Percentiles rank a stretch among this genome's conserved stretches.
phyloP scores from a whole-genome alignment of 2,888 invertebrate genomes.

The Allacma fusca region DNA sequence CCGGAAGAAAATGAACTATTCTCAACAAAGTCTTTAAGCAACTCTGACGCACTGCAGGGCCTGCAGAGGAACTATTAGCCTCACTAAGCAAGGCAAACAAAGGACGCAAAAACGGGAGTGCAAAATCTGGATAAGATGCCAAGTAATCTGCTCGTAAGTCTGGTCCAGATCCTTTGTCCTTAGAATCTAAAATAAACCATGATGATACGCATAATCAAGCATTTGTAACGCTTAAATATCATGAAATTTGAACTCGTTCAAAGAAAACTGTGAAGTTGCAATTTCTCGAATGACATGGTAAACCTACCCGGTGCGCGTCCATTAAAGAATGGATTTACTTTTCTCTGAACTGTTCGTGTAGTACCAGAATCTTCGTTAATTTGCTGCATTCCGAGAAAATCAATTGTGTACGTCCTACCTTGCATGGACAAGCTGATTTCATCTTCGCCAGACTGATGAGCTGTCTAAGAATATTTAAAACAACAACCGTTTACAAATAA shows the following conservation, averaged over 20 bases:
- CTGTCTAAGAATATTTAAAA: slow-evolving; percentile 69
- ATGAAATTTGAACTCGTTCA: no score
- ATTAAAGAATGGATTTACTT: slow-evolving; percentile 64
- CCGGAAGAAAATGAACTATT: slow-evolving; percentile 94
- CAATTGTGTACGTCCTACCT: slow-evolving; percentile 93
- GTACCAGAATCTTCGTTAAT: slow-evolving; percentile 98
- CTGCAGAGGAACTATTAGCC: slow-evolving; percentile 97
- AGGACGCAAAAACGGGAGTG: slow-evolving; percentile 76
- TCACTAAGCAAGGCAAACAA: slow-evolving; percentile 79
- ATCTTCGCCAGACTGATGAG: slow-evolving; percentile 92
- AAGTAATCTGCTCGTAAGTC: slow-evolving; percentile 77
- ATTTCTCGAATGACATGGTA: not conserved
- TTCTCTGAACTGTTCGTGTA: slow-evolving; percentile 87
- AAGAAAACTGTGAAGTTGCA: no score
- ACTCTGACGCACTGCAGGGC: slow-evolving; percentile 96
- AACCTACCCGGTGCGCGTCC: slow-evolving; percentile 52
- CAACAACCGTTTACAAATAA: slow-evolving; percentile 8
- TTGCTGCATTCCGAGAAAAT: slow-evolving; percentile 97
- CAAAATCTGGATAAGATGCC: slow-evolving; percentile 75
- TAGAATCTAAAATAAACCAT: slow-evolving; percentile 32
- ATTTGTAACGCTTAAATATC: no score
- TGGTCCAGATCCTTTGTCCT: slow-evolving; percentile 53
- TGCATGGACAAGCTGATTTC: slow-evolving; percentile 91
- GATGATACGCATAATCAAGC: no score
- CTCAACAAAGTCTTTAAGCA: slow-evolving; percentile 93